phyloP scores from a whole-genome alignment of 2,797 vertebrate genomes.

The Hippocampus kuda region DNA sequence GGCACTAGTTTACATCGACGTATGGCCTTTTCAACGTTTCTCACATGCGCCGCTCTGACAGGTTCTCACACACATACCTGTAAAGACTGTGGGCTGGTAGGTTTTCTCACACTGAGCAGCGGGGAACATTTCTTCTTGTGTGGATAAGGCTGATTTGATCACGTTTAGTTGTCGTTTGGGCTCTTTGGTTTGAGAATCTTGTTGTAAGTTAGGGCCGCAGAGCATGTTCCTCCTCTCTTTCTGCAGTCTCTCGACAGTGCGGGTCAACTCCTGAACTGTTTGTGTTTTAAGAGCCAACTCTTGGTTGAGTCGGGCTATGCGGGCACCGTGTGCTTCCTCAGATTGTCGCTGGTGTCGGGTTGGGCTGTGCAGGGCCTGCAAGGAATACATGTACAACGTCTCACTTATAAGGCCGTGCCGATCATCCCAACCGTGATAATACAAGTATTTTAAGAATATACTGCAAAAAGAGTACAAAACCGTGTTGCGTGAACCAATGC shows the following conservation, averaged over 20 bases:
- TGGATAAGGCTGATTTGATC: slow-evolving; percentile 11
- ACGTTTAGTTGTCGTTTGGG: slow-evolving; percentile 24
- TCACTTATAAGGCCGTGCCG: no score
- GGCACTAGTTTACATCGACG: no score
- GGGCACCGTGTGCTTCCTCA: slow-evolving; percentile 65
- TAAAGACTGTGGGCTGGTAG: slow-evolving; percentile 70
- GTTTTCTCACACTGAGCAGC: slow-evolving; percentile 61
- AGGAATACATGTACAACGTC: neutral
- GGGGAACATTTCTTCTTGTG: slow-evolving; percentile 40
- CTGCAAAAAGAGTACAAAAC: no score
- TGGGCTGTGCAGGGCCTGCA: slow-evolving; percentile 40
- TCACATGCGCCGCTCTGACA: no score
- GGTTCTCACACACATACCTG: slow-evolving; percentile 35
- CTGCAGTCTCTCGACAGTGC: slow-evolving; percentile 81
- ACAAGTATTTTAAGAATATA: no score
- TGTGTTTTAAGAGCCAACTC: slow-evolving; percentile 75
- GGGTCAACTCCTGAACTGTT: slow-evolving; percentile 78
- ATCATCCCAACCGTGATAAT: no score
- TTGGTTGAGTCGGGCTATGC: slow-evolving; percentile 72
- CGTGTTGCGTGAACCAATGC: no score
- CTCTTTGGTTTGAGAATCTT: slow-evolving; percentile 10
- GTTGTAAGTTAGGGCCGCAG: slow-evolving; percentile 19
- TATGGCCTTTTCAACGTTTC: no score
- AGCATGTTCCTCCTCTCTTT: slow-evolving; percentile 74
- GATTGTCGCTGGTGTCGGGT: slow-evolving; percentile 56